Base-by-base conservation (phyloP, 2,113 vertebrate species). In the Elgaria multicarinata region DNA sequence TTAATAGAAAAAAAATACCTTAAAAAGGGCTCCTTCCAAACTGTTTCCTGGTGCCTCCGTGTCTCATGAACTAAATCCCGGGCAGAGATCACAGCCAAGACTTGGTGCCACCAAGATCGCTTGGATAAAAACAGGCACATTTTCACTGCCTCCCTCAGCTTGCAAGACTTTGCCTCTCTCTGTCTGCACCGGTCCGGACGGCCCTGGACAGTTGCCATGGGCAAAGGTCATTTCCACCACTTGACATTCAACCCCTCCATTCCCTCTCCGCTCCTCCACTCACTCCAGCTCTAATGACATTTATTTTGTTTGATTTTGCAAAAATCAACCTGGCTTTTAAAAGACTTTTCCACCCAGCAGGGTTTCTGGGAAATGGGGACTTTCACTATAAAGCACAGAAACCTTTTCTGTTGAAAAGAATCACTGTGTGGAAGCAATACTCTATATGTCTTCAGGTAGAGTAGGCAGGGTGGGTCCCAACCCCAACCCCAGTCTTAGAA, bases 1-100 rank as follows among this genome's bases (percentile, higher is more conserved):
- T 90, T 88, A 91, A 91, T 33, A 93, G 36, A 93, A 92, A 94
- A 94, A 95, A 90, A 87, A 86, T 89, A 79, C 81, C 89, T 93
- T 87, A 42, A 78, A 67, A 58, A 82, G 75, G 44, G 82, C 79
- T 93, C 80, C 79, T 89, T 91, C 91, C 84, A 93, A 69, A 90
- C 91, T 44, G 64, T 83, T 93, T 84, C 89, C 92, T 95, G 95
- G 93, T 96, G 96, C 95, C 94, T 94, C 79, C 36, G 3, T 93
- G 95, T 95, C 96, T 96, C 95, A 93, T 89, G 62, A 84, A 94
- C 91, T 86, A 92, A 95, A 93, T 92, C 92, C 95, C 90, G 90
- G 26, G 91, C 28, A 62, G 88, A 83, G 85, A 55, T 44, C 3
- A n/a, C 88, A 69, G 93, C 95, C 96, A 95, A 92, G 76, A 90